Evolutionary conservation across 1,140 invertebrate species (phyloP).

Genomic region (Heliconius himera): DNA sequence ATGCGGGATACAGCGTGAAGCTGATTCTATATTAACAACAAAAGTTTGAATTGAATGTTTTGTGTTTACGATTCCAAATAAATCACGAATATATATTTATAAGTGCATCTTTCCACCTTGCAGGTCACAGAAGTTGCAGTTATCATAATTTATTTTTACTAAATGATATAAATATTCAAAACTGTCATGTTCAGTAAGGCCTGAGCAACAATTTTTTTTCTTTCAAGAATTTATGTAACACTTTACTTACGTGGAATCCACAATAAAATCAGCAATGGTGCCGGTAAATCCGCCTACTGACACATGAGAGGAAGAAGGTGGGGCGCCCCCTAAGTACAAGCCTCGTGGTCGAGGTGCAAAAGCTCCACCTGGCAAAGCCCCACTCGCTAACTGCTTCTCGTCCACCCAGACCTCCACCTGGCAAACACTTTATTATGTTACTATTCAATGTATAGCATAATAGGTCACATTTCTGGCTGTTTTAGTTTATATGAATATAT

Average conservation of each 20-base stretch:
- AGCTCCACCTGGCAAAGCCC: conserved; percentile 80
- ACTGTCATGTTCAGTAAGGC: too few relatives aligned
- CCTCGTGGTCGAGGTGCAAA: conserved; percentile 78
- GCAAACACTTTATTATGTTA: not conserved
- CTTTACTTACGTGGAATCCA: conserved; percentile 62
- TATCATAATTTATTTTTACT: too few relatives aligned
- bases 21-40: too few relatives aligned
- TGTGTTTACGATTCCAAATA: too few relatives aligned
- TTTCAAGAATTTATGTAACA: not conserved
- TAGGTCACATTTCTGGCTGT: not conserved
- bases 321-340: conserved; percentile 86
- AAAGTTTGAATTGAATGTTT: too few relatives aligned
- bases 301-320: conserved; percentile 54
- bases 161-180: too few relatives aligned
- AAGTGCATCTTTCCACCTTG: too few relatives aligned
- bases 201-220: not conserved
- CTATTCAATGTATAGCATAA: not conserved
- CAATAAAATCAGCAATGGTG: conserved; percentile 65
- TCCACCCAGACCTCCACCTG: conserved; percentile 86
- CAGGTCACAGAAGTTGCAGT: too few relatives aligned
- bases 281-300: conserved; percentile 53
- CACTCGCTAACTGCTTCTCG: conserved; percentile 83
- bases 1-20: too few relatives aligned
- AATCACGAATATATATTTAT: too few relatives aligned
- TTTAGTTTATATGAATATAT: too few relatives aligned